Percentiles rank a stretch among this genome's conserved stretches.
Evolutionary conservation across 2,797 vertebrate species (phyloP).

Genomic region (Kryptopterus vitreolus): DNA sequence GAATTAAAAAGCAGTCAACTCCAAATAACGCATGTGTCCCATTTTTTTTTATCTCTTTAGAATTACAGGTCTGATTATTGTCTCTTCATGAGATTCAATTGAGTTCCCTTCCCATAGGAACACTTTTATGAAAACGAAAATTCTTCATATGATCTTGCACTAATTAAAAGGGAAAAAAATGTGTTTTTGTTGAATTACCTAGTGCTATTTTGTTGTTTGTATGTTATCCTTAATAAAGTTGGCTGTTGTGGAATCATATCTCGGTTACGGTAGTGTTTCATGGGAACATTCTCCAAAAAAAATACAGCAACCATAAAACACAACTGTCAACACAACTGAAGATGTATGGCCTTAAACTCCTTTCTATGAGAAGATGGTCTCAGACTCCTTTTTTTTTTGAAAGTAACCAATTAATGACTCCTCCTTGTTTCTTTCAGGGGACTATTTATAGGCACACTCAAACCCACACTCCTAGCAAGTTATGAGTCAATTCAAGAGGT

Average conservation of each 20-base stretch:
- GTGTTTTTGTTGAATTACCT: neutral
- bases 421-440: too few species aligned
- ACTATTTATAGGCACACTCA: too few species aligned
- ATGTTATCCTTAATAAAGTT: neutral
- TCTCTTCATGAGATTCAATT: neutral
- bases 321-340: too few species aligned
- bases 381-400: too few species aligned
- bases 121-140: neutral
- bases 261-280: neutral
- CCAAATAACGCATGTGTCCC: neutral
- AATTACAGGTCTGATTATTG: neutral
- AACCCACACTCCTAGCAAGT: too few species aligned
- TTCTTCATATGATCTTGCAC: neutral
- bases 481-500: too few species aligned
- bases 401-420: too few species aligned
- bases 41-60: neutral
- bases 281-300: neutral
- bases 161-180: neutral
- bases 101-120: neutral
- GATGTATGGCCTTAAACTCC: too few species aligned
- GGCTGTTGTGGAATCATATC: neutral
- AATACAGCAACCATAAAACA: too few species aligned
- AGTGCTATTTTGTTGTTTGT: neutral
- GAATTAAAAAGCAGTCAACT: too few species aligned
- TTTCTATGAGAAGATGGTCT: too few species aligned